phyloP scores from a whole-genome alignment of 1,140 invertebrate genomes.

The Planococcus citri region DNA sequence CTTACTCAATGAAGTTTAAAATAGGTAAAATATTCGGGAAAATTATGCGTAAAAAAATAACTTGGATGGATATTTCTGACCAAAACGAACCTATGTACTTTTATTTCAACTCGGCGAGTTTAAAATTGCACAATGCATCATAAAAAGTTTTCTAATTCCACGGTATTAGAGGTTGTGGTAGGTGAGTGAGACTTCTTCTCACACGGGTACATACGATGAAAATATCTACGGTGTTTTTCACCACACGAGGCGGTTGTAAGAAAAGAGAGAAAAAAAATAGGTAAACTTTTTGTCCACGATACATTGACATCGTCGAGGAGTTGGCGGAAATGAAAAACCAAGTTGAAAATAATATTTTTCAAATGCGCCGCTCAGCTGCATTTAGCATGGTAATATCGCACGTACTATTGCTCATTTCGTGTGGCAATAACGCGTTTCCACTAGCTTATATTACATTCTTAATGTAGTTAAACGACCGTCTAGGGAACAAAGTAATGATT shows the following conservation, averaged over 20 bases:
- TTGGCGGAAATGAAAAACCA: neutral
- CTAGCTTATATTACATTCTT: conserved; percentile 14
- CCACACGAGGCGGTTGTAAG: neutral
- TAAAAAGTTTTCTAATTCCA: neutral
- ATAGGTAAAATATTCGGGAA: no score
- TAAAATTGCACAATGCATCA: neutral
- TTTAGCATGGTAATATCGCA: neutral
- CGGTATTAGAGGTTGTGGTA: no score
- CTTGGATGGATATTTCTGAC: neutral
- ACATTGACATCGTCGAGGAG: neutral
- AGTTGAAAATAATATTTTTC: conserved; percentile 12
- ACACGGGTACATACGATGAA: neutral
- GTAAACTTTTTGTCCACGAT: neutral
- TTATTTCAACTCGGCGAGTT: neutral
- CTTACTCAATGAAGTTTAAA: no score
- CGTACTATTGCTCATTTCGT: conserved; percentile 13
- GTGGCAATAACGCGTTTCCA: neutral
- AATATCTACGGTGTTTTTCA: neutral
- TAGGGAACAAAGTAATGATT: conserved; percentile 16
- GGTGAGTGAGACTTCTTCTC: no score
- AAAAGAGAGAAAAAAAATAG: neutral
- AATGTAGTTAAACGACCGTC: conserved; percentile 16
- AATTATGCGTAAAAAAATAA: neutral
- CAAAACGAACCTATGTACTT: neutral
- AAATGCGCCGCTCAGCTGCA: neutral